Conservation (phyloP, 1,140 invertebrate species). For the Aleiodes sp. region DNA sequence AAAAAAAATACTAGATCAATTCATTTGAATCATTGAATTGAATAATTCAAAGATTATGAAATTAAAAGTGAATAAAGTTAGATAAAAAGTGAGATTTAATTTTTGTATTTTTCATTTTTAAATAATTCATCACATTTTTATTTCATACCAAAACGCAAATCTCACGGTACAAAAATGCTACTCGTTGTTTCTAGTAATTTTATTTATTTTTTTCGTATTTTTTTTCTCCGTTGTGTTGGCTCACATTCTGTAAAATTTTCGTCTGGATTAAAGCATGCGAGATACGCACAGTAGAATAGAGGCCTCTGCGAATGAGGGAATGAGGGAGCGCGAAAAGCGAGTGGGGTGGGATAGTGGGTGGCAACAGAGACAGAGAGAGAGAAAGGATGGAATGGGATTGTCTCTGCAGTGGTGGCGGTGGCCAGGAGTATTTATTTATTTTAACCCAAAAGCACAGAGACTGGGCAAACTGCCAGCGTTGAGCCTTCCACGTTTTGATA, state of each 20-base stretch:
- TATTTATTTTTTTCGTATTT: too few species aligned
- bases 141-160: slow-evolving; percentile 4
- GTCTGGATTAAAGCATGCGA: neutral
- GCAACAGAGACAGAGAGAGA: too few species aligned
- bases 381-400: neutral
- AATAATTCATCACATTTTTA: slow-evolving; percentile 1
- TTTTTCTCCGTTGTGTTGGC: neutral
- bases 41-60: too few species aligned
- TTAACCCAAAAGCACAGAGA: slow-evolving; percentile 1
- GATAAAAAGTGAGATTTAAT: too few species aligned
- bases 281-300: neutral
- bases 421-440: slow-evolving; percentile 8
- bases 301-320: neutral
- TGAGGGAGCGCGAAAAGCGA: neutral
- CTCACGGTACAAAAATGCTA: neutral
- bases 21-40: too few species aligned
- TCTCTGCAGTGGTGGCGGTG: neutral
- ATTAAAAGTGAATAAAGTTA: too few species aligned
- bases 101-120: neutral
- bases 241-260: neutral
- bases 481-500: neutral
- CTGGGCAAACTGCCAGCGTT: neutral
- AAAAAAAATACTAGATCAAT: too few species aligned
- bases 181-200: neutral
- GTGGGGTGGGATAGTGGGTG: neutral